Base-by-base conservation (phyloP, 2,888 invertebrate species). In the Pediacus dermestoides region DNA sequence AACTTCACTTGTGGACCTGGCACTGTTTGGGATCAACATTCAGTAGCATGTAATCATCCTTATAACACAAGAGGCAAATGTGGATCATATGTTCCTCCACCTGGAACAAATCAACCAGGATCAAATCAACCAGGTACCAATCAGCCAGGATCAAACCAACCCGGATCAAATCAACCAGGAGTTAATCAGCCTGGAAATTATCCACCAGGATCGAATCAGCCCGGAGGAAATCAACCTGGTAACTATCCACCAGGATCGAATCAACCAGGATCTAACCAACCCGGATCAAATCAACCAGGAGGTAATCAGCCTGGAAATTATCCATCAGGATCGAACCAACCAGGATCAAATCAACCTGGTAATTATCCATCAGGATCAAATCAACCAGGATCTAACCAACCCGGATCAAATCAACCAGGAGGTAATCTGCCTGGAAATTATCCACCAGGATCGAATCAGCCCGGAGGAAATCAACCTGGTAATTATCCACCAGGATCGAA, bases 21-120 rank as follows among this genome's bases (percentile, higher is more conserved):
- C 18, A 84, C 84, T 1, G 75, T 76, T n/a, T 85, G 83, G 82
- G 81, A 82, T 54, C 74, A 77, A 55, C 71, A 72, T n/a, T 67
- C 75, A 34, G 73, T 76, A 55, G 75, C 77, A 1, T 85, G 80
- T 57, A 79, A 79, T 57, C 74, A 78, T 57, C 72, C 70, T 12
- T 73, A 74, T 68, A 74, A 74, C 25, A 76, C 76, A 4, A 52
- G 51, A 35, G 61, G 58, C 23, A 42, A 46, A 33, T 51, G 51
- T 25, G 39, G 16, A n/a, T n/a, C n/a, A n/a, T n/a, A n/a, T n/a
- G n/a, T n/a, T n/a, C n/a, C n/a, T 23, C 11, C 30, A 34, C 31
- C 37, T 10, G 22, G 30, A n/a, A 13, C 13, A n/a, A 31, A 38
- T 16, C 34, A 44, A 21, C 34, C 31, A 33, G 31, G 32, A 9